Conservation (phyloP, 2,797 vertebrate genomes). For the Enteromius unitaeniatus region DNA sequence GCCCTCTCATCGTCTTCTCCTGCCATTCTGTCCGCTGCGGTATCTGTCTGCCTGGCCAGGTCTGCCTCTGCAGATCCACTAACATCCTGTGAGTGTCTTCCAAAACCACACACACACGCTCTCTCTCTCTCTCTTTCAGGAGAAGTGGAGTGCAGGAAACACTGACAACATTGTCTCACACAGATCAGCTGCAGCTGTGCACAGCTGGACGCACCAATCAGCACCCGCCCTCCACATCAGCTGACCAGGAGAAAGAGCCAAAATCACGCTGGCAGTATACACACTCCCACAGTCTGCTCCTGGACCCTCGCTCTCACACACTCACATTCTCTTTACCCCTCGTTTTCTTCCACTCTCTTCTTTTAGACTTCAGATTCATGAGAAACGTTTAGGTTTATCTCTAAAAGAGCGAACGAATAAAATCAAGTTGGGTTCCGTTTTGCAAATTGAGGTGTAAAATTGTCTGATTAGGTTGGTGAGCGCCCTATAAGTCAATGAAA, state of each 20-base stretch:
- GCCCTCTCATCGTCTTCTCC: background rate
- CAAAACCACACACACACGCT: conserved; percentile 59
- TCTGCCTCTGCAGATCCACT: conserved; percentile 39
- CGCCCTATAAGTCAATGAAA: no score
- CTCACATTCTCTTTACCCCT: conserved; percentile 14
- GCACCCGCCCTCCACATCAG: conserved; percentile 89
- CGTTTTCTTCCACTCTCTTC: no score
- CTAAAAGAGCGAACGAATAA: background rate
- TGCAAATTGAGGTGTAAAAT: background rate
- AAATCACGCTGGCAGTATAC: conserved; percentile 52
- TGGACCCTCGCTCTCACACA: conserved; percentile 13
- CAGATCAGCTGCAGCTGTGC: conserved; percentile 91
- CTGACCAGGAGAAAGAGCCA: conserved; percentile 81
- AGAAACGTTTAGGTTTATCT: conserved; percentile 9
- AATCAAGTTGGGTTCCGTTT: background rate
- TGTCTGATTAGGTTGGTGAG: background rate
- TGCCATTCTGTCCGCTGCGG: background rate
- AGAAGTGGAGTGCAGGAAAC: conserved; percentile 84
- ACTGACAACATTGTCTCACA: conserved; percentile 90
- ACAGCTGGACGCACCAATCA: conserved; percentile 85
- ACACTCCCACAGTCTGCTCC: conserved; percentile 37
- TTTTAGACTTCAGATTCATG: conserved; percentile 16
- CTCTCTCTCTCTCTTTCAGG: conserved; percentile 50
- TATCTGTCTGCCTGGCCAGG: conserved; percentile 4
- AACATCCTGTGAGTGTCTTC: conserved; percentile 44